Evolutionary conservation across 2,888 invertebrate genomes (phyloP).

Genomic region (Torymus texanus): DNA sequence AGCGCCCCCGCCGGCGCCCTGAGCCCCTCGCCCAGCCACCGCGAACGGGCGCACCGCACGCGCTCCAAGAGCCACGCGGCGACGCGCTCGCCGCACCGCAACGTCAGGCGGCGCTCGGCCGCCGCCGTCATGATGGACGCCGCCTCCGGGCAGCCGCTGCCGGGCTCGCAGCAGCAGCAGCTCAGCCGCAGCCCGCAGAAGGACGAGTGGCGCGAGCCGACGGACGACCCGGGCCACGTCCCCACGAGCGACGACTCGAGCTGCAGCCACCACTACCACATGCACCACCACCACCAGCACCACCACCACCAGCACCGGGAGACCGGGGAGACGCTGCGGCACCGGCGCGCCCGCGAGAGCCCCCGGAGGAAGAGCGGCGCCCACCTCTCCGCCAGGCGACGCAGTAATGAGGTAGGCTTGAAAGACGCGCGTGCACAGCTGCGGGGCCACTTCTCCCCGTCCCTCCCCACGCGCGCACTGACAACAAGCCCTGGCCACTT

Average conservation of each 20-base stretch:
- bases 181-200: constrained; percentile 74
- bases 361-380: constrained; percentile 81
- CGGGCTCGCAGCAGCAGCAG: constrained; percentile 68
- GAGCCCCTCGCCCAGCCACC: constrained; percentile 33
- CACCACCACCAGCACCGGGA: constrained; percentile 69
- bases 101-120: constrained; percentile 37
- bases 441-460: neutral
- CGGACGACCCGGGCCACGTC: constrained; percentile 78
- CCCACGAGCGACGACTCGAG: constrained; percentile 81
- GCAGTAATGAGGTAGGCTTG: constrained; percentile 70
- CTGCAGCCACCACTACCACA: constrained; percentile 71
- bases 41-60: constrained; percentile 56
- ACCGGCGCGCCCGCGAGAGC: constrained; percentile 75
- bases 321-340: constrained; percentile 41
- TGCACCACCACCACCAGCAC: constrained; percentile 70
- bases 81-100: constrained; percentile 48
- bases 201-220: constrained; percentile 77
- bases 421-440: no score
- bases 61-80: constrained; percentile 45
- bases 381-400: constrained; percentile 76
- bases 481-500: no score
- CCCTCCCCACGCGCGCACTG: no score
- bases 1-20: no score
- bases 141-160: constrained; percentile 49
- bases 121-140: neutral